Percentiles rank a stretch among this genome's conserved stretches.
These are phyloP conservation scores for Arbacia lixula DNA, from an alignment of 53 echinoderm and acorn worm species.

Conservation along the genomic window DNA sequence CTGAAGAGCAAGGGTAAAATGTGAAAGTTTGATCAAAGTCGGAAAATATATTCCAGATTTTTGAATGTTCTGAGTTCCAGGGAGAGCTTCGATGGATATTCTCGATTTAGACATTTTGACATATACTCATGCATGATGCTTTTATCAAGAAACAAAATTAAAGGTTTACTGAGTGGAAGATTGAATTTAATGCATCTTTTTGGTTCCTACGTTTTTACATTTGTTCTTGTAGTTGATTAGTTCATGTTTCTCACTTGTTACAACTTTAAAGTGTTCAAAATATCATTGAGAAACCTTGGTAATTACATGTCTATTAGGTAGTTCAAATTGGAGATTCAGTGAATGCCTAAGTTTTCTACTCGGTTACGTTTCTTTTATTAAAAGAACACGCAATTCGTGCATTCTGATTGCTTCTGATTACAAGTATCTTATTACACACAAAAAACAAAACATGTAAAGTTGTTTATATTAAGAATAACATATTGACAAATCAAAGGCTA, in stretches of 20 bases:
- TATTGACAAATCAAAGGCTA: slow-evolving; percentile 26
- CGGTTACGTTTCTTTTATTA: slow-evolving; percentile 23
- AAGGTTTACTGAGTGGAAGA: slow-evolving; percentile 23
- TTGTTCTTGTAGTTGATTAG: slow-evolving; percentile 21
- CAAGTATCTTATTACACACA: slow-evolving; percentile 20
- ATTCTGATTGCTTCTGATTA: slow-evolving; percentile 26
- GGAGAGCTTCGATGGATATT: slow-evolving; percentile 26
- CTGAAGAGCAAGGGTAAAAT: slow-evolving; percentile 26
- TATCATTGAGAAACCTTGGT: slow-evolving; percentile 16
- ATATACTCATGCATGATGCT: slow-evolving; percentile 26
- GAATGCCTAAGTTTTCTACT: slow-evolving; percentile 26
- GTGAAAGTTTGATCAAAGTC: slow-evolving; percentile 22
- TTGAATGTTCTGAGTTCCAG: slow-evolving; percentile 23
- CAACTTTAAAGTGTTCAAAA: slow-evolving; percentile 26
- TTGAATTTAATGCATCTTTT: slow-evolving; percentile 13
- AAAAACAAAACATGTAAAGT: slow-evolving; percentile 23
- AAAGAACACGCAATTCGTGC: slow-evolving; percentile 26
- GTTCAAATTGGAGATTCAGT: slow-evolving; percentile 23
- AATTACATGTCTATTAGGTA: slow-evolving; percentile 15
- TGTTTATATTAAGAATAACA: slow-evolving; percentile 19
- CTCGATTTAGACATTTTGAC: slow-evolving; percentile 26
- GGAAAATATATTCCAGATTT: too few species aligned
- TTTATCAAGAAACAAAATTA: slow-evolving; percentile 21
- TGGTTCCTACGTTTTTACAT: slow-evolving; percentile 26
- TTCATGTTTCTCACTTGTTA: slow-evolving; percentile 21